Evolutionary conservation across 2,888 invertebrate genomes (phyloP), one percentile per base, ranked within the genome.

Genomic region (Buathra laborator): DNA sequence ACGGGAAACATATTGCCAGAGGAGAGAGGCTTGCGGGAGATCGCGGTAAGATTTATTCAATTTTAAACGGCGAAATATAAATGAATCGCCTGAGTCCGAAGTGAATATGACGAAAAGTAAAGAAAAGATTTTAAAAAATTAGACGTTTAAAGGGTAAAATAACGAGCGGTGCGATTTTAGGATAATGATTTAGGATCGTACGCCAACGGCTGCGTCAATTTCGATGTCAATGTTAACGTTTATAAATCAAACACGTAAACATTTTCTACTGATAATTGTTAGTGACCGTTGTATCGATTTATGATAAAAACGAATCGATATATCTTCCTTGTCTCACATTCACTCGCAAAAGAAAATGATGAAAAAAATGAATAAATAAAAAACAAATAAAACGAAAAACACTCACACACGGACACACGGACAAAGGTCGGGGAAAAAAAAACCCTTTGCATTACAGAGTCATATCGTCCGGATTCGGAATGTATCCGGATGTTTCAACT

Each of bases 161-260:
- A 78, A 78, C 14, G 62, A 77, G 16, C 68, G 76, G 62, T 62
- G 77, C 51, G 29, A 72, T 37, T 59, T 53, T 56, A 44, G 70
- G 64, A 70, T 67, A 80, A 51, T 53, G 66, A 79, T 59, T 72
- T 37, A 37, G 84, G 66, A 86, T 89, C 88, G 86, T 89, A 89
- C 85, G 90, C 87, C 75, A 86, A 81, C 64, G 24, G 81, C 82
- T 87, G 90, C 88, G 91, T 91, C 91, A 91, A 91, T 91, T 91
- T 91, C 86, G 86, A 91, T 91, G 91, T 91, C 90, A 91, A 91
- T 91, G 92, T 90, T 89, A 86, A 88, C 87, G 87, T 89, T 89
- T 87, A 87, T 89, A 88, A 89, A 88, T 90, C 87, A 86, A 81
- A 85, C 88, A 88, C 88, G 86, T 87, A 87, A 87, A 91, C 87